Evolutionary conservation across 2,888 invertebrate species (phyloP), one percentile per base, ranked within the genome.

Genomic region (Ellobium chinense): DNA sequence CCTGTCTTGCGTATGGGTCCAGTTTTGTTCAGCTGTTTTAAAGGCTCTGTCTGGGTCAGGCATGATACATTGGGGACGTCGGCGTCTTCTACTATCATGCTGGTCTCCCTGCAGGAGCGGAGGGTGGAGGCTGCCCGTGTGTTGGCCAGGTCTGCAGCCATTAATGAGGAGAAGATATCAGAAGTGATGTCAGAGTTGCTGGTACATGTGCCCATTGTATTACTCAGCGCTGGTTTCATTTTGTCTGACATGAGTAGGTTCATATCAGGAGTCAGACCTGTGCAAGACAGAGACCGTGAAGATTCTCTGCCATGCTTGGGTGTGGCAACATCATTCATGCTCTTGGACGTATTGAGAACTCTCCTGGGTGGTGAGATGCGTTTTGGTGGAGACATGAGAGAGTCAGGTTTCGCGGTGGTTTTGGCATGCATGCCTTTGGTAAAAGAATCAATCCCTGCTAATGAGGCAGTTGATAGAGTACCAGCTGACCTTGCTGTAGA

Each of bases 1-100:
- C 80, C 74, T 7, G 31, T 37, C 46, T 78, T 78, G 24, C 56
- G 69, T 34, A 78, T 5, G 7, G 72, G 65, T 12, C 68, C 66
- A 18, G 80, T 75, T 62, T 80, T 80, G 69, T 80, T 80, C 1
- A 74, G 75, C 60, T 74, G 80, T 24, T 80, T 80, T 39, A 80
- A 31, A 2, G 80, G 80, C 4, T 80, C 80, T 37, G 34, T 18
- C 27, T 34, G 74, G 24, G 73, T 18, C 9, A 34, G 29, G 12
- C 24, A 37, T 1, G 73, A 73, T 21, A 21, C 9, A 1, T 58
- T 14, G 14, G 62, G 21, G 5, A 34, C 21, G 12, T 58, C 37
- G 34, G 29, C 18, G 56, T 1, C 72, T 24, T 75, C 78, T 18
- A 65, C 72, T 14, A 65, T 56, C 65, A 70, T 54, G 27, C 46